These are phyloP conservation scores for Calyptommatus sinebrachiatus DNA, from an alignment of 2,113 vertebrate species.

Conservation along the genomic window DNA sequence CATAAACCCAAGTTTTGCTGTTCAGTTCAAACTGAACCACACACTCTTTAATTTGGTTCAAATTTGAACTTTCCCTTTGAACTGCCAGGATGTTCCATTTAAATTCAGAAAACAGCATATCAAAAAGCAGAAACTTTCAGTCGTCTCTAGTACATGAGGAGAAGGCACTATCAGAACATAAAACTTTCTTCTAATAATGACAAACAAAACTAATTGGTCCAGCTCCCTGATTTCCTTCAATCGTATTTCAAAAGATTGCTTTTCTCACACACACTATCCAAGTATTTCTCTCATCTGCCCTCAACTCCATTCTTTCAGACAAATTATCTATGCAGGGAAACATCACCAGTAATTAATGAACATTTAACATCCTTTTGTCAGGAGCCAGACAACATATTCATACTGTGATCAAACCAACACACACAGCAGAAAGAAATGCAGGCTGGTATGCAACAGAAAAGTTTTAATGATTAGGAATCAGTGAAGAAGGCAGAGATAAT, in stretches of 20 bases:
- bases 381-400: not conserved
- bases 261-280: not conserved
- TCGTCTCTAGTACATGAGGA: no score
- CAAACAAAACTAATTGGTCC: no score
- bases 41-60: no score
- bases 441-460: not conserved
- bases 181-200: no score
- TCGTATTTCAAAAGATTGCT: not conserved
- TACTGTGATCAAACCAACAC: not conserved
- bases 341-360: not conserved
- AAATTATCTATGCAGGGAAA: not conserved
- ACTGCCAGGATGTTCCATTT: no score
- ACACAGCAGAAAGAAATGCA: not conserved
- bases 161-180: no score
- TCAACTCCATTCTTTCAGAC: not conserved
- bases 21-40: no score
- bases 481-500: no score
- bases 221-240: not conserved
- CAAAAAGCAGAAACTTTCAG: no score
- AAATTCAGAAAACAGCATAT: no score
- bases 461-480: not conserved
- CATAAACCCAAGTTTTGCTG: no score
- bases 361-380: not conserved
- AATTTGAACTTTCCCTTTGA: no score
- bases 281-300: not conserved